Evolutionary conservation across 2,797 vertebrate species (phyloP), one percentile per base, ranked within the genome.

Genomic region (Melanotaenia nigrans): DNA sequence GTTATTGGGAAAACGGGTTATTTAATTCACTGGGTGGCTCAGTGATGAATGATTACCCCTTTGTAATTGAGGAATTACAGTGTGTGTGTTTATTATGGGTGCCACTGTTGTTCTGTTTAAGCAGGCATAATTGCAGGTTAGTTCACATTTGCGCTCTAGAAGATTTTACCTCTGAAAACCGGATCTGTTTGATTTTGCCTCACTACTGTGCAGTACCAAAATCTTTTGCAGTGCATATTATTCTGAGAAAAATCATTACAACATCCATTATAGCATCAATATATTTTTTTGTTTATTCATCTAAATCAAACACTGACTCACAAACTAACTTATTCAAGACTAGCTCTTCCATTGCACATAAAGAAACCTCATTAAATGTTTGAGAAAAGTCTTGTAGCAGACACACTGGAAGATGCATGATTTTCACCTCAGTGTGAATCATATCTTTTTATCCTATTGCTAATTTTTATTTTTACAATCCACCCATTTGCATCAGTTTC

Each of bases 11-110:
- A 83, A 78, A 33, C 53, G 2, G 55, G 45, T 82, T 68, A 68
- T 68, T 81, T 68, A 47, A 54, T 73, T 73, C 33, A 45, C 32
- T 68, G 49, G 65, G 60, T 18, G 9, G 59, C 65, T 79, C 71
- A 36, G 57, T 36, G 68, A 71, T 78, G 78, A 84, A 38, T 45
- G 75, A 82, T 82, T 79, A 58, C 68, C 59, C 58, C 63, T 67
- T 61, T 57, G 65, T 80, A 85, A 85, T 79, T 78, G 55, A 67
- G 69, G 73, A 78, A 73, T 84, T 74, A 73, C 54, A 57, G 47
- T 12, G 58, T 55, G 53, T 36, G 45, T 1, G 5, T 78, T 84
- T 71, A 70, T 83, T 86, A 75, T 12, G 55, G 70, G 51, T 33
- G 65, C 60, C 65, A 59, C 33, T 47, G 61, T 77, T 57, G 56